Base-by-base conservation (phyloP, 2,113 vertebrate species). In the Amphiprion ocellaris region DNA sequence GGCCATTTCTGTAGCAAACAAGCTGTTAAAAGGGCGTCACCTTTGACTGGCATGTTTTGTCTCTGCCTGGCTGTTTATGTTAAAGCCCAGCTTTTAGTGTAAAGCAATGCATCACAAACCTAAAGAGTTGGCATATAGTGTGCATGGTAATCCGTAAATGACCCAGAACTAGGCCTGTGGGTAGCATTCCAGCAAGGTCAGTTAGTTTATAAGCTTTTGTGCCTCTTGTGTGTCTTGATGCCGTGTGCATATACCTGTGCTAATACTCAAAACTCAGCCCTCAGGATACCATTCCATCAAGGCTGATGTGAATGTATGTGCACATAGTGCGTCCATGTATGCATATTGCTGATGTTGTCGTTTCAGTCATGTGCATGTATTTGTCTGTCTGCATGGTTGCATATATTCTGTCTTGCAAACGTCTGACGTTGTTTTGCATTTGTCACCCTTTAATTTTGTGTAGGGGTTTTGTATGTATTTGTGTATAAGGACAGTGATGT, bases 251-350 rank as follows among this genome's bases (percentile, higher is more conserved):
- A n/a, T 44, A 44, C 23, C 5, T 54, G 47, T 89, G 75, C 53
- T 81, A 63, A 74, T 73, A 58, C 70, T 76, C 64, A 63, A 74
- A 70, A 58, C 70, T 76, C 64, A 77, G 60, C 83, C 78, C 73
- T 61, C 50, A 56, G 61, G 67, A 61, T 84, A 41, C 15, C 69
- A 66, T 81, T 83, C 59, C 72, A 75, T 76, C 4, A 33, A 60
- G 78, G 77, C 68, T 28, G 69, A 30, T n/a, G 39, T 24, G n/a
- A 71, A 15, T 69, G 54, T 67, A 39, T 76, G 23, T 55, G 63
- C 47, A 30, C 39, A 21, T 23, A 0, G 41, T 44, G 12, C 14
- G 2, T 44, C 41, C 12, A 15, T 15, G 11, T 44, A 2, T 44
- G 41, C 12, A 44, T 14, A 44, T 2, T 15, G 41, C 41, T 44